A percentile compares a stretch with the other conserved stretches of the same genome.
These are phyloP conservation scores for Dicyrtoma fusca DNA, from an alignment of 2,888 invertebrate genomes.

Conservation along the genomic window DNA sequence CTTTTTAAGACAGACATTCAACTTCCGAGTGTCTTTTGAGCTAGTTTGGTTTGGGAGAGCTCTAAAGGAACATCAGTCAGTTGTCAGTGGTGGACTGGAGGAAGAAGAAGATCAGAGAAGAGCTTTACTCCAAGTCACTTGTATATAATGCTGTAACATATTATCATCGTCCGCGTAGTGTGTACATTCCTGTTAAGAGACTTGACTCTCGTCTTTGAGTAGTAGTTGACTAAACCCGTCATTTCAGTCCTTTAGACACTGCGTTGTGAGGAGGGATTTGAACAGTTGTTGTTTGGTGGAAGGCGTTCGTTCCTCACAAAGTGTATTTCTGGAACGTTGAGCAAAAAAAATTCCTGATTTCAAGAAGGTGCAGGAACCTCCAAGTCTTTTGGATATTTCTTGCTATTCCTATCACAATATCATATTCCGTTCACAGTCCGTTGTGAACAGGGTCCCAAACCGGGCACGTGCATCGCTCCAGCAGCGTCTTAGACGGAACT, in stretches of 20 bases:
- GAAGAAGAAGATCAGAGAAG: conserved; percentile 1
- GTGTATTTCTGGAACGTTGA: conserved; percentile 19
- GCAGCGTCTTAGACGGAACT: no score
- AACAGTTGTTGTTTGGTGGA: no score
- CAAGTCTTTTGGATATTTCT: no score
- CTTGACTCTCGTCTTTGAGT: conserved; percentile 1
- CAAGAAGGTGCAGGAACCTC: neutral
- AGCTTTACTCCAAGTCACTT: neutral
- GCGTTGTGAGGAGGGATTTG: no score
- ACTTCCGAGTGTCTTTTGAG: conserved; percentile 25
- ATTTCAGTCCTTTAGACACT: neutral
- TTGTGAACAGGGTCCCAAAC: no score
- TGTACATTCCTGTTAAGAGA: neutral
- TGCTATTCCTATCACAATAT: no score
- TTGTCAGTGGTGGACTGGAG: no score
- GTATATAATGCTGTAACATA: neutral
- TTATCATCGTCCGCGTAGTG: neutral
- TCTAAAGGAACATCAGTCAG: conserved; percentile 3
- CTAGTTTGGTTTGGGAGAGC: conserved; percentile 32
- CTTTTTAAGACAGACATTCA: conserved; percentile 34
- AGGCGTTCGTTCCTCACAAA: neutral
- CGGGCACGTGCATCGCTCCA: no score
- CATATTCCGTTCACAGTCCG: no score
- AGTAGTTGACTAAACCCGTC: neutral
- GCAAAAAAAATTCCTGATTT: conserved; percentile 1